phyloP scores from a whole-genome alignment of 2,797 vertebrate species.

The Babyrousa celebensis region DNA sequence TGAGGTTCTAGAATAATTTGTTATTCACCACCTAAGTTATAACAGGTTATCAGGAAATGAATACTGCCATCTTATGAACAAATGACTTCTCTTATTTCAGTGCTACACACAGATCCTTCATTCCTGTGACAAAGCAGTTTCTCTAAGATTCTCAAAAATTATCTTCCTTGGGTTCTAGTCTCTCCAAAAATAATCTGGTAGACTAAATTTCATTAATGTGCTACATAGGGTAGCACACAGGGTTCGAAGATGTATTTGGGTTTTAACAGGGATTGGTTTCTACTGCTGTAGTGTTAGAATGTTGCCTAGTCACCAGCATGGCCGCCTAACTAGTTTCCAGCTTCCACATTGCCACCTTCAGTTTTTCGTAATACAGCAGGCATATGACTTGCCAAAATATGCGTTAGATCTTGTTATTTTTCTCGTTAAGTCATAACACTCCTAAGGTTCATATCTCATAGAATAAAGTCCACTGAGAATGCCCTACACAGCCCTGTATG shows the following conservation, averaged over 20 bases:
- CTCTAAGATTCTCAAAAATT: neutral
- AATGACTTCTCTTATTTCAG: neutral
- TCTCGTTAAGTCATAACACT: neutral
- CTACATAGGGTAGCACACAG: neutral
- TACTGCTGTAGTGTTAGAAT: neutral
- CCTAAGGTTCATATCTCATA: neutral
- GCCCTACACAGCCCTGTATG: neutral
- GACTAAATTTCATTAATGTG: neutral
- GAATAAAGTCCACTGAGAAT: neutral
- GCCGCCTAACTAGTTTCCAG: neutral
- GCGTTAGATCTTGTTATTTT: neutral
- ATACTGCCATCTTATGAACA: neutral
- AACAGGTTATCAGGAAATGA: neutral
- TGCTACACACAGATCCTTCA: neutral
- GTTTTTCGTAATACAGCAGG: neutral
- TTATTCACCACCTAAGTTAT: neutral
- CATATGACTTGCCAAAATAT: neutral
- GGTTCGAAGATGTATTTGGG: neutral
- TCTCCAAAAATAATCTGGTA: neutral
- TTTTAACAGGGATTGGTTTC: neutral
- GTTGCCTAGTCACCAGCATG: neutral
- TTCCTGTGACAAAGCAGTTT: neutral
- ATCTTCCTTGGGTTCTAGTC: neutral
- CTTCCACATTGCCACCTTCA: neutral
- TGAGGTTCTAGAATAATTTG: neutral